Conservation (phyloP, 2,888 invertebrate genomes). For the Volucella bombylans region DNA sequence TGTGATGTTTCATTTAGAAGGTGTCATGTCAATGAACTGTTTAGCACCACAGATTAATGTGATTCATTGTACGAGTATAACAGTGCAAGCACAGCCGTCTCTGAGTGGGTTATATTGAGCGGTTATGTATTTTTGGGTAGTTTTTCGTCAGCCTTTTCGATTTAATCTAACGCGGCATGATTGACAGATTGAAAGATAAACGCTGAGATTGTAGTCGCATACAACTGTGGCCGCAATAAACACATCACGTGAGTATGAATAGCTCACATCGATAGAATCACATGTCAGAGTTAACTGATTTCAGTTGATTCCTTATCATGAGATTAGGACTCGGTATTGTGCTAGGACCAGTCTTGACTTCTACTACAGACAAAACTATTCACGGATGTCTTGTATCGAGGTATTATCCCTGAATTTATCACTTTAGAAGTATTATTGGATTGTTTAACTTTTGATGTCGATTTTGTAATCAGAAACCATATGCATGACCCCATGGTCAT, state of each 20-base stretch:
- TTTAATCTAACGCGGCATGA: slow-evolving; percentile 13
- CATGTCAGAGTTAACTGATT: not conserved
- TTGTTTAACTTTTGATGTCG: no score
- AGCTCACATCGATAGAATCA: slow-evolving; percentile 1
- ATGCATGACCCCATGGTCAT: no score
- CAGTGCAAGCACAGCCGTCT: not conserved
- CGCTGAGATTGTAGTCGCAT: slow-evolving; percentile 5
- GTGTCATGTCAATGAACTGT: slow-evolving; percentile 29
- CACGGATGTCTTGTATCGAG: no score
- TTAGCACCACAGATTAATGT: not conserved
- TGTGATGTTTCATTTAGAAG: slow-evolving; percentile 28
- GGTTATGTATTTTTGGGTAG: slow-evolving; percentile 11
- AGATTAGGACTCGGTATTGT: no score
- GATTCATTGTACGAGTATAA: not conserved
- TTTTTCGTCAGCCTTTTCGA: slow-evolving; percentile 44
- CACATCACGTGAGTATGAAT: slow-evolving; percentile 27
- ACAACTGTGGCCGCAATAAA: not conserved
- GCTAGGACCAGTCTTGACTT: no score
- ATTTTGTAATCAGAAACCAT: no score
- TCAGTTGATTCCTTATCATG: no score
- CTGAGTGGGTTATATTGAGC: not conserved
- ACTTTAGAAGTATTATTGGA: no score
- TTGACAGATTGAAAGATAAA: slow-evolving; percentile 9
- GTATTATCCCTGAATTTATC: no score
- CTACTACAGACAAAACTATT: no score